These are phyloP conservation scores for Drosophila sordidula DNA, from an alignment of 2,888 invertebrate genomes.

Conservation along the genomic window DNA sequence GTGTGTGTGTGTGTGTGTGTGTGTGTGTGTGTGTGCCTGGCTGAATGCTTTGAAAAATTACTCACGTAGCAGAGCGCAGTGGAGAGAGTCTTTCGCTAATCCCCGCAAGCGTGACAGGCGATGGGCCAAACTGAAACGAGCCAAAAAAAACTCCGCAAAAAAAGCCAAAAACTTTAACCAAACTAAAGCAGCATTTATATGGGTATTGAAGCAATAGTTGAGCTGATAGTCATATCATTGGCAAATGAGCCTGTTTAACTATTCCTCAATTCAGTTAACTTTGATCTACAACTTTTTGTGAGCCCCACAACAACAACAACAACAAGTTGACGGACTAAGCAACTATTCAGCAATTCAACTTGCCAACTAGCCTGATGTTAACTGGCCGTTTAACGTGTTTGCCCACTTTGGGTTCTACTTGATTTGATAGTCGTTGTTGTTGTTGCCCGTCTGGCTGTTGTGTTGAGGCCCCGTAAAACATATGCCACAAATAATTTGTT, in stretches of 20 bases:
- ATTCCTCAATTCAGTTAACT: slow-evolving; percentile 47
- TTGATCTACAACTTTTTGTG: slow-evolving; percentile 39
- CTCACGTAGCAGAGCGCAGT: slow-evolving; percentile 54
- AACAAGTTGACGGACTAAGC: slow-evolving; percentile 30
- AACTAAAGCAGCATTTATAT: slow-evolving; percentile 10
- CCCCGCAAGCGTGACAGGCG: slow-evolving; percentile 56
- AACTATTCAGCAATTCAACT: slow-evolving; percentile 18
- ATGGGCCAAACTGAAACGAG: slow-evolving; percentile 25
- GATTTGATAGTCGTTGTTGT: slow-evolving; percentile 19
- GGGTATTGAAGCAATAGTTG: slow-evolving; percentile 15
- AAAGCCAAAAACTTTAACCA: slow-evolving; percentile 14
- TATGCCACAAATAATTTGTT: slow-evolving; percentile 77
- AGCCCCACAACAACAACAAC: neutral
- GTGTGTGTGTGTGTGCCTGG: slow-evolving; percentile 20
- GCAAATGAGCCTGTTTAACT: slow-evolving; percentile 28
- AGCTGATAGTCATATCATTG: slow-evolving; percentile 14
- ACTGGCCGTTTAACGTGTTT: slow-evolving; percentile 49
- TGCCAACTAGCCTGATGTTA: slow-evolving; percentile 17
- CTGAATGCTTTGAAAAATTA: slow-evolving; percentile 64
- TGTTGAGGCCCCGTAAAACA: slow-evolving; percentile 53
- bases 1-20: slow-evolving; percentile 3
- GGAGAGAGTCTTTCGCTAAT: slow-evolving; percentile 39
- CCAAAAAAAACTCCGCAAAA: neutral
- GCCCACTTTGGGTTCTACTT: slow-evolving; percentile 32
- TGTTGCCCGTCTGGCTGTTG: slow-evolving; percentile 17